These are phyloP conservation scores for Phataginus tricuspis DNA, from an alignment of 2,797 vertebrate genomes.

Conservation along the genomic window DNA sequence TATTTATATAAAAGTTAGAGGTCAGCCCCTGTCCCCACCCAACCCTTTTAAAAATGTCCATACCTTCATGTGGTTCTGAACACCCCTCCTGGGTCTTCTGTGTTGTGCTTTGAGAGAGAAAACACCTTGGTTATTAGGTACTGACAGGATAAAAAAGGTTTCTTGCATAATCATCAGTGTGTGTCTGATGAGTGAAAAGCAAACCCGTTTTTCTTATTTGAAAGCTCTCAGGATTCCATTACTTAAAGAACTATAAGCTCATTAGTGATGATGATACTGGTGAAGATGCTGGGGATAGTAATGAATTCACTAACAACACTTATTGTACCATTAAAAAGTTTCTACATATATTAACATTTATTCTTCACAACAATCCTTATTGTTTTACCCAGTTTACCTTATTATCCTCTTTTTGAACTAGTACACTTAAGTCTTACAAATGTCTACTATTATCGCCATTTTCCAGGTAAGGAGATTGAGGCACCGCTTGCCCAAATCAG, in stretches of 20 bases:
- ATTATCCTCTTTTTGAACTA: not conserved
- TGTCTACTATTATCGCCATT: not conserved
- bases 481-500: not conserved
- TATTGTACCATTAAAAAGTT: not conserved
- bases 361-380: not conserved
- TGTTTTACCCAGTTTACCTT: not conserved
- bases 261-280: not conserved
- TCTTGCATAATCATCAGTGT: constrained; percentile 77
- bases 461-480: not conserved
- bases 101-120: not conserved
- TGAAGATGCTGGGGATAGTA: not conserved
- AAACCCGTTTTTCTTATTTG: not conserved
- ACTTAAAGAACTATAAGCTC: not conserved
- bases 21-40: too few species aligned
- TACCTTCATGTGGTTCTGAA: not conserved
- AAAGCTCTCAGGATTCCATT: not conserved
- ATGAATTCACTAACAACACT: not conserved
- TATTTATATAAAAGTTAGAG: not conserved
- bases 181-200: not conserved
- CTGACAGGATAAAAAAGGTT: constrained; percentile 67
- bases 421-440: not conserved
- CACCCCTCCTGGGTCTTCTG: not conserved
- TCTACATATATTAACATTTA: not conserved
- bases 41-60: too few species aligned
- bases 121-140: constrained; percentile 58